Evolutionary conservation across 2,797 vertebrate species (phyloP), one percentile per base, ranked within the genome.

Genomic region (Oceanodroma leucorhoa): DNA sequence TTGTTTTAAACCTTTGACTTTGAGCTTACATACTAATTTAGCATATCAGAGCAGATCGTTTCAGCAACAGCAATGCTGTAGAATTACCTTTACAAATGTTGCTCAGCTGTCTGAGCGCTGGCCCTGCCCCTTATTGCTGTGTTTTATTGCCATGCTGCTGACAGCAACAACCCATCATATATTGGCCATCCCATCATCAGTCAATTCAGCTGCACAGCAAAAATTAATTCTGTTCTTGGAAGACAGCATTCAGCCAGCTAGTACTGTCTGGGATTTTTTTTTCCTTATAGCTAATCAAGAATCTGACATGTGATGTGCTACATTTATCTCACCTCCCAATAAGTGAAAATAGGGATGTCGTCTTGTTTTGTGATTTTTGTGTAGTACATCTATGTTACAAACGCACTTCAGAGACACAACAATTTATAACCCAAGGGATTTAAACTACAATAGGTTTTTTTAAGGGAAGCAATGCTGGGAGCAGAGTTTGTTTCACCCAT

Each of bases 21-120:
- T 67, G 45, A 40, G 22, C n/a, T 81, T 55, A 34, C n/a, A 16
- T 58, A 41, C 19, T 80, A 50, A 67, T 81, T 87, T 78, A 73
- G 38, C 24, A 24, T 61, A 51, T 58, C 50, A 81, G 69, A 89
- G 64, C 24, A 77, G 57, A 26, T 15, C 57, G 67, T 67, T 92
- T 78, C 87, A 89, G 72, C 53, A 78, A 64, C 21, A 32, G 36
- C 46, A 55, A 57, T 83, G 30, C 46, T 78, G 21, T 64, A 91
- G 61, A 87, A 90, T 69, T 76, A 70, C 16, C 23, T 89, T 89
- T 78, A 72, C 40, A 86, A 90, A 69, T 55, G 58, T 36, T 78
- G 23, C 10, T 93, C 27, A 43, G 54, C 30, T 81, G 26, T 66
- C 53, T 90, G 46, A 50, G 22, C 38, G 43, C 40, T 80, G 70